Evolutionary conservation across 2,113 vertebrate genomes (phyloP).

Genomic region (Thermophis baileyi): DNA sequence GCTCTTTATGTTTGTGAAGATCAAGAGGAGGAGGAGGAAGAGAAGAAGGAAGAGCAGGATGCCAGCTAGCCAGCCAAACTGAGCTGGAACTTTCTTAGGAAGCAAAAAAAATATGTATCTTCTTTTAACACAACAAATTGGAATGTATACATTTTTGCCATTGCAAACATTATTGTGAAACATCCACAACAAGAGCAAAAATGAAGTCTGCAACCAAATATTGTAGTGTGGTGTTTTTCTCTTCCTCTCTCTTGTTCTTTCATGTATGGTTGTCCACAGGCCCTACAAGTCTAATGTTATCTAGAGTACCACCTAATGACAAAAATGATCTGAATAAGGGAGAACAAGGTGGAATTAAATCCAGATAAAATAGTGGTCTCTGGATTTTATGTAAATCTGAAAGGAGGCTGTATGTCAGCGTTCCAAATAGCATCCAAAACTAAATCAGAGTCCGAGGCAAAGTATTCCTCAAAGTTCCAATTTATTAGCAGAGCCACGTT

Average conservation of each 20-base stretch:
- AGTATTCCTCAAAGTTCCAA: too few relatives aligned
- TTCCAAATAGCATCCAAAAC: too few relatives aligned
- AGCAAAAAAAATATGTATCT: conserved; percentile 69
- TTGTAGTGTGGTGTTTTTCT: neutral
- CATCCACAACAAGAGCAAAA: neutral
- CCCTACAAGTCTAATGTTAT: neutral
- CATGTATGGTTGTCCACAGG: neutral
- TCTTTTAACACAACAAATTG: conserved; percentile 43
- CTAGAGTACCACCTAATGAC: neutral
- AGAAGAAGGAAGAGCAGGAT: neutral
- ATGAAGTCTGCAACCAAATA: neutral
- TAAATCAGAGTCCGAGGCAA: too few relatives aligned
- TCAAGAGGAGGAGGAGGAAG: conserved; percentile 45
- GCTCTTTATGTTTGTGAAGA: conserved; percentile 71
- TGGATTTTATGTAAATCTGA: neutral
- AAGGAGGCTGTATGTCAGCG: too few relatives aligned
- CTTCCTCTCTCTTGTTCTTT: neutral
- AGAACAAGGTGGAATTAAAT: neutral
- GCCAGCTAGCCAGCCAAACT: conserved; percentile 54
- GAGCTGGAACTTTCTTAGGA: conserved; percentile 68
- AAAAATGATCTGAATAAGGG: neutral
- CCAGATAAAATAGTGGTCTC: neutral
- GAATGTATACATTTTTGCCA: neutral
- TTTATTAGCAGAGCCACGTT: too few relatives aligned
- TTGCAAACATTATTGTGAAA: neutral